Conservation (phyloP, 2,797 vertebrate species). For the Salmo trutta region DNA sequence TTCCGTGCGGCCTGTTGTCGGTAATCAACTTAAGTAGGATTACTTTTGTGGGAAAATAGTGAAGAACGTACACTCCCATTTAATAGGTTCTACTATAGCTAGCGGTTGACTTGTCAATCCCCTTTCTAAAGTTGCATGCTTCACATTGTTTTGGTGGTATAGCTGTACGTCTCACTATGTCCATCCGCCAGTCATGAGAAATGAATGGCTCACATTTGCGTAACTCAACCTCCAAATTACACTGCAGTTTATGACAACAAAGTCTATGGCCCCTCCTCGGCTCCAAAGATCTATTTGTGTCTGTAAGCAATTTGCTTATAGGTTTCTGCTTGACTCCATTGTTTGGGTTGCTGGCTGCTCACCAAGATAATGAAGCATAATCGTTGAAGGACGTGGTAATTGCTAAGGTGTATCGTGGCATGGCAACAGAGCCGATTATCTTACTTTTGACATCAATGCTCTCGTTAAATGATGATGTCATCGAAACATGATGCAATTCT, state of each 20-base stretch:
- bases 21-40: background rate
- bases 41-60: background rate
- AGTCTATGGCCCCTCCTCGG: conserved; percentile 49
- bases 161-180: conserved; percentile 58
- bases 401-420: conserved; percentile 71
- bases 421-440: conserved; percentile 67
- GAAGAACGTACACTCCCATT: background rate
- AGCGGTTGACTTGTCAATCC: background rate
- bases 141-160: conserved; percentile 40
- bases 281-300: conserved; percentile 58
- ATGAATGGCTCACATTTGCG: conserved; percentile 61
- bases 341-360: conserved; percentile 65
- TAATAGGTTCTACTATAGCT: background rate
- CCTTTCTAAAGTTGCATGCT: background rate
- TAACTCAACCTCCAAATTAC: conserved; percentile 57
- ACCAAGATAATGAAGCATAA: conserved; percentile 74
- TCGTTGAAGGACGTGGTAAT: conserved; percentile 72
- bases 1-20: background rate
- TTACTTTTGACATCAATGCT: conserved; percentile 69
- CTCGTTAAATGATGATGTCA: conserved; percentile 74
- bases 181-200: conserved; percentile 59
- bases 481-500: conserved; percentile 29
- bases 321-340: conserved; percentile 65
- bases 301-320: conserved; percentile 72
- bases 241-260: conserved; percentile 54